Percentiles rank a stretch among this genome's conserved stretches.
Evolutionary conservation across 2,888 invertebrate species (phyloP).

Genomic region (Nezara viridula): DNA sequence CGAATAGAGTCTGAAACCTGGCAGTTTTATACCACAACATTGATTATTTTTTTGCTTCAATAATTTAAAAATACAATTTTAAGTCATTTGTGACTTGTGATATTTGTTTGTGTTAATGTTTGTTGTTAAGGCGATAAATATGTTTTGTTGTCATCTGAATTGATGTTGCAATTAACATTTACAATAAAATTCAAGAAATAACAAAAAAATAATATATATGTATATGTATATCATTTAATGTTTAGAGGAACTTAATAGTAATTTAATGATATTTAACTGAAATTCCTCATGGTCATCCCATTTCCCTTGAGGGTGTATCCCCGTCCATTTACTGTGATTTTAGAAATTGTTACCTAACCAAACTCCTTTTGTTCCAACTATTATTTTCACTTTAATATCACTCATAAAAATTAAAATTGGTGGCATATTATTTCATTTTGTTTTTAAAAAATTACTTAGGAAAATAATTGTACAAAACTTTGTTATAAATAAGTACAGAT

Average conservation of each 20-base stretch:
- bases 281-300: constrained; percentile 52
- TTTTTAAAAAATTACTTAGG: background rate
- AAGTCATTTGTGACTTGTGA: constrained; percentile 44
- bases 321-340: constrained; percentile 57
- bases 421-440: background rate
- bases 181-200: constrained; percentile 26
- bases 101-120: constrained; percentile 27
- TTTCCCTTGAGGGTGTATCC: constrained; percentile 49
- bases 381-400: background rate
- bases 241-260: constrained; percentile 29
- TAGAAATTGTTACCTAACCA: constrained; percentile 32
- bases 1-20: constrained; percentile 56
- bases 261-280: constrained; percentile 25
- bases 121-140: background rate
- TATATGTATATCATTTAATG: background rate
- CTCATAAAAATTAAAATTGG: background rate
- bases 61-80: constrained; percentile 29
- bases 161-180: constrained; percentile 33
- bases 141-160: constrained; percentile 6
- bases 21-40: constrained; percentile 18
- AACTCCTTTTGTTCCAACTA: constrained; percentile 6
- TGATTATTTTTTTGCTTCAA: constrained; percentile 48
- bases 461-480: constrained; percentile 20
- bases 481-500: background rate
- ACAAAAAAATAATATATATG: constrained; percentile 6